These are phyloP conservation scores for Meta bourneti DNA, from an alignment of 2,888 invertebrate genomes.

Conservation along the genomic window DNA sequence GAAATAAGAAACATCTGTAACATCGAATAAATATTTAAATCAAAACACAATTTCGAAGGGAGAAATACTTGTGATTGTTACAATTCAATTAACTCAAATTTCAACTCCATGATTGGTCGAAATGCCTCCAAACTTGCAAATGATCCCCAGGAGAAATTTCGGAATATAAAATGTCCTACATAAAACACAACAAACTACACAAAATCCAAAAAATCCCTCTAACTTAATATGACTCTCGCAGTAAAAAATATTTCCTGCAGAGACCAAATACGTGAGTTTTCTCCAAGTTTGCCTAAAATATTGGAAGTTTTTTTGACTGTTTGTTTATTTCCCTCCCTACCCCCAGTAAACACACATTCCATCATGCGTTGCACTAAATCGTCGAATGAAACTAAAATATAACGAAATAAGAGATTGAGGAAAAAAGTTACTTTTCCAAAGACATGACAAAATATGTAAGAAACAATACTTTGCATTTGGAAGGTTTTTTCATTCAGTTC, in stretches of 20 bases:
- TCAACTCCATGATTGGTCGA: neutral
- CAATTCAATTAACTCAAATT: neutral
- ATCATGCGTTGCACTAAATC: neutral
- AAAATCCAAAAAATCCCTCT: neutral
- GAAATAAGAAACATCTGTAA: neutral
- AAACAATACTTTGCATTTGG: constrained; percentile 57
- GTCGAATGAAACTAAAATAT: constrained; percentile 44
- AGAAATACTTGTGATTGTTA: neutral
- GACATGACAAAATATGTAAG: constrained; percentile 63
- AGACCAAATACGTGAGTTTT: constrained; percentile 32
- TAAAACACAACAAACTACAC: neutral
- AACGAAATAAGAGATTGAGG: constrained; percentile 16
- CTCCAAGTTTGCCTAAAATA: constrained; percentile 36
- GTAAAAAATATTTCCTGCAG: constrained; percentile 8
- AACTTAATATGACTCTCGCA: constrained; percentile 35
- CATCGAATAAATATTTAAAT: neutral
- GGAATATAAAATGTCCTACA: neutral
- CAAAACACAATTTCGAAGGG: neutral
- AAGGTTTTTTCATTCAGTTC: neutral
- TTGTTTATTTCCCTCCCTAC: neutral
- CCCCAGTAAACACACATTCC: constrained; percentile 5
- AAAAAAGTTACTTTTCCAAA: constrained; percentile 31
- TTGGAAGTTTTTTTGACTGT: constrained; percentile 29
- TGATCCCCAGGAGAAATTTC: neutral
- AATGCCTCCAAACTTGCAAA: neutral